Base-by-base conservation (phyloP, 2,113 vertebrate species). In the Hystrix brachyura region DNA sequence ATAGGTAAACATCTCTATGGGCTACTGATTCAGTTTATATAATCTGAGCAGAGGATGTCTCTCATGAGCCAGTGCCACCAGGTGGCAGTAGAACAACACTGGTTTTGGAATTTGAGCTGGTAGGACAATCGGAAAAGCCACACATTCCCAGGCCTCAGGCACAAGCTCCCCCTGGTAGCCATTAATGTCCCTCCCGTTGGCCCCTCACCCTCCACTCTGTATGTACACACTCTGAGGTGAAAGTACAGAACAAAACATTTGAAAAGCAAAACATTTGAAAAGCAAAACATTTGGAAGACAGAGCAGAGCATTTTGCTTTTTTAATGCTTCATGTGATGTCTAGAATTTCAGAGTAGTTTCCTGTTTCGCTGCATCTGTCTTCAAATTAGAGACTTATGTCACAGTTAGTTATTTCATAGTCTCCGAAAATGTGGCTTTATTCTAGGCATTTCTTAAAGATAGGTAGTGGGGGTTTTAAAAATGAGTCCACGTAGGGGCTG, bases 31-130 rank as follows among this genome's bases (percentile, higher is more conserved):
- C 91, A 1, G 4, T 91, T 43, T 80, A 3, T 29, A 13, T 78
- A n/a, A 8, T 4, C 51, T 43, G 48, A 81, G 65, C 48, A n/a
- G 32, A 29, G 67, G 0, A 0, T n/a, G 7, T 46, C 15, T 18
- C 82, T 53, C 57, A 51, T 15, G 43, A 62, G 18, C 8, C 1
- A 13, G 0, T 0, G 32, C 95, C 98, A 97, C 94, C 0, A 96
- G 98, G 9, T 87, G 98, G 98, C 97, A 19, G 94, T 65, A 94
- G 90, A 86, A 38, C 10, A 7, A 59, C 29, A 3, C 80, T 23
- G 69, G 13, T 38, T 34, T 57, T 8, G 72, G 17, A 17, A 13
- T 32, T 12, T 23, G 89, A 74, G 10, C 43, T 12, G 1, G 27
- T 11, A 3, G 55, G 14, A 25, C n/a, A 17, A 46, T 10, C 4